phyloP scores from a whole-genome alignment of 2,797 vertebrate genomes.

The Cynodonichthys magdalenae region DNA sequence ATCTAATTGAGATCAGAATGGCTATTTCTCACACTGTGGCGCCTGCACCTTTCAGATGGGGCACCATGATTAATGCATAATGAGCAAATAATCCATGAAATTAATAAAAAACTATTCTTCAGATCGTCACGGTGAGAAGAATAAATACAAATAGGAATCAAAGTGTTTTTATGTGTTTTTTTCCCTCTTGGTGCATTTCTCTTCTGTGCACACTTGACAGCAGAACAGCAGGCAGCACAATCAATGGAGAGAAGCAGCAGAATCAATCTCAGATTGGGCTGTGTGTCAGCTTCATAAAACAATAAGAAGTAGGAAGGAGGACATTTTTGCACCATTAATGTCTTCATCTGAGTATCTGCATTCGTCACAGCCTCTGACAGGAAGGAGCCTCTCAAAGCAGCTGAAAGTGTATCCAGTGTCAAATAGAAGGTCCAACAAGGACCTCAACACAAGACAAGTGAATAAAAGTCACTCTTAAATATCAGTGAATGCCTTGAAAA shows the following conservation, averaged over 20 bases:
- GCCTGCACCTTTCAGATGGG: slow-evolving; percentile 82
- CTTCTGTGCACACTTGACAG: slow-evolving; percentile 37
- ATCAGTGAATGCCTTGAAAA: too few species aligned
- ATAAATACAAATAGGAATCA: slow-evolving; percentile 72
- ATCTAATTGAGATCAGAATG: slow-evolving; percentile 99
- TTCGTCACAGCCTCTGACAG: slow-evolving; percentile 24
- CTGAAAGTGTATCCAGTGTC: not conserved
- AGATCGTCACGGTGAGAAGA: slow-evolving; percentile 78
- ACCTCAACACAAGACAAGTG: not conserved
- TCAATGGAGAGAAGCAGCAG: slow-evolving; percentile 54
- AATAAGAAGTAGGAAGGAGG: slow-evolving; percentile 41
- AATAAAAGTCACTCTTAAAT: too few species aligned
- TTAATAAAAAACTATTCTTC: slow-evolving; percentile 92
- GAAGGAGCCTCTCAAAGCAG: slow-evolving; percentile 1
- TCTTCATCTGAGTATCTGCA: slow-evolving; percentile 40
- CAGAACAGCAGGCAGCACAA: slow-evolving; percentile 29
- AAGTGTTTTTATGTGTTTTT: slow-evolving; percentile 57
- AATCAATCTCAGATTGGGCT: slow-evolving; percentile 65
- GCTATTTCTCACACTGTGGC: slow-evolving; percentile 91
- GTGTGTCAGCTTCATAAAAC: slow-evolving; percentile 57
- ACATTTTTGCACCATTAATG: slow-evolving; percentile 38
- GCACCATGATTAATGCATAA: slow-evolving; percentile 96
- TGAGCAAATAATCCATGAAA: slow-evolving; percentile 98
- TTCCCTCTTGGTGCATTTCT: slow-evolving; percentile 19
- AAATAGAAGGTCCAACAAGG: not conserved